phyloP scores from a whole-genome alignment of 1,140 invertebrate genomes.

The Cotesia glomerata region DNA sequence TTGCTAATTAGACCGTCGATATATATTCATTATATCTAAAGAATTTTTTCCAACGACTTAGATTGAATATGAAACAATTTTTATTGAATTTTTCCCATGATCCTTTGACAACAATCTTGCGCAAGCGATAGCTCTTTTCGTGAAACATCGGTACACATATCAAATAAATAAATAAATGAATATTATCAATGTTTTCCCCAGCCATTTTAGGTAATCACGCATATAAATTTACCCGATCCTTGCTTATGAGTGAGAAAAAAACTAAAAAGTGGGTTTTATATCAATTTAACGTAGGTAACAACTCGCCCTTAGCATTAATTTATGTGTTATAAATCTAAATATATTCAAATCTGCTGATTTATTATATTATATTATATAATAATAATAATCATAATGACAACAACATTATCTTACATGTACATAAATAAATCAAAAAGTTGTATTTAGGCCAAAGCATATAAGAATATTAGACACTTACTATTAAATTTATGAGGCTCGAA shows the following conservation, averaged over 20 bases:
- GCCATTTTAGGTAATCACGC: background rate
- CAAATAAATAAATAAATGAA: no score
- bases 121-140: no score
- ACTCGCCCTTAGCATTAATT: constrained; percentile 25
- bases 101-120: no score
- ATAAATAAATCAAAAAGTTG: constrained; percentile 7
- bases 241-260: background rate
- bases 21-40: no score
- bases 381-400: background rate
- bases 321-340: background rate
- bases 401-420: background rate
- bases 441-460: constrained; percentile 26
- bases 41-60: no score
- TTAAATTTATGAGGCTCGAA: constrained; percentile 22
- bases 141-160: no score
- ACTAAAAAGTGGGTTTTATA: constrained; percentile 13
- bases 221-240: background rate
- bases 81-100: no score
- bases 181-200: no score
- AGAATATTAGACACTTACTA: background rate
- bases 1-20: no score
- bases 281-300: constrained; percentile 29
- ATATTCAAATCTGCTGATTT: background rate
- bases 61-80: no score
- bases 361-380: background rate